phyloP scores from a whole-genome alignment of 1,140 invertebrate species.

The Diachasmimorpha longicaudata region DNA sequence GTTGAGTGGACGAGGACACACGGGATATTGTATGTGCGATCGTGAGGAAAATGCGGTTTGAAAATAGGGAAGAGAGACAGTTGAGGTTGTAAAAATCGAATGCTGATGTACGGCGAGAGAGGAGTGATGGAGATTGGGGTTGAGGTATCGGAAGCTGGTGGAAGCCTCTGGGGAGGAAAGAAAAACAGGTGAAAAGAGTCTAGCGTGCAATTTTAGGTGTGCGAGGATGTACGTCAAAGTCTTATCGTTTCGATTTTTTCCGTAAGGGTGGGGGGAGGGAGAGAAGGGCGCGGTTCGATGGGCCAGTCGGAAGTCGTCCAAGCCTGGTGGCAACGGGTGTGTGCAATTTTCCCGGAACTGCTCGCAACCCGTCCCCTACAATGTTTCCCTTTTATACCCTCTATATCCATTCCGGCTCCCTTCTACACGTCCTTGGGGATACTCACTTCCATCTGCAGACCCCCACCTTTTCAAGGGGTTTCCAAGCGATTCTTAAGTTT shows the following conservation, averaged over 20 bases:
- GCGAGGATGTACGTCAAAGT: slow-evolving; percentile 37
- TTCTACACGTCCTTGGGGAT: neutral
- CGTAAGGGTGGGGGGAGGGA: slow-evolving; percentile 26
- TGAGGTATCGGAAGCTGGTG: slow-evolving; percentile 37
- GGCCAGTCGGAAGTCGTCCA: slow-evolving; percentile 34
- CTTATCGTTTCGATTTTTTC: slow-evolving; percentile 11
- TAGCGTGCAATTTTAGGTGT: slow-evolving; percentile 58
- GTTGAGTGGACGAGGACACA: slow-evolving; percentile 1
- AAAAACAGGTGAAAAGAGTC: slow-evolving; percentile 15
- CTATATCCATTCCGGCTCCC: neutral
- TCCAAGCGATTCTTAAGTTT: slow-evolving; percentile 8
- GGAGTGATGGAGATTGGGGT: slow-evolving; percentile 38
- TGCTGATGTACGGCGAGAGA: slow-evolving; percentile 10
- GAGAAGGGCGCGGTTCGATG: slow-evolving; percentile 40
- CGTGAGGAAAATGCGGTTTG: neutral
- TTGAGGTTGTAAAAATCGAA: slow-evolving; percentile 2
- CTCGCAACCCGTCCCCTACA: slow-evolving; percentile 3
- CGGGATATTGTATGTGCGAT: slow-evolving; percentile 13
- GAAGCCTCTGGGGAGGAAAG: neutral
- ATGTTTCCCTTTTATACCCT: neutral
- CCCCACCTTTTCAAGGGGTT: neutral
- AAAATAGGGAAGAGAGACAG: neutral
- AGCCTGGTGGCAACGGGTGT: slow-evolving; percentile 4
- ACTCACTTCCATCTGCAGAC: neutral
- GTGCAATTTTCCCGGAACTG: slow-evolving; percentile 33